A percentile compares a stretch with the other conserved stretches of the same genome.
phyloP scores from a whole-genome alignment of 2,797 vertebrate species.

The Falco cherrug region DNA sequence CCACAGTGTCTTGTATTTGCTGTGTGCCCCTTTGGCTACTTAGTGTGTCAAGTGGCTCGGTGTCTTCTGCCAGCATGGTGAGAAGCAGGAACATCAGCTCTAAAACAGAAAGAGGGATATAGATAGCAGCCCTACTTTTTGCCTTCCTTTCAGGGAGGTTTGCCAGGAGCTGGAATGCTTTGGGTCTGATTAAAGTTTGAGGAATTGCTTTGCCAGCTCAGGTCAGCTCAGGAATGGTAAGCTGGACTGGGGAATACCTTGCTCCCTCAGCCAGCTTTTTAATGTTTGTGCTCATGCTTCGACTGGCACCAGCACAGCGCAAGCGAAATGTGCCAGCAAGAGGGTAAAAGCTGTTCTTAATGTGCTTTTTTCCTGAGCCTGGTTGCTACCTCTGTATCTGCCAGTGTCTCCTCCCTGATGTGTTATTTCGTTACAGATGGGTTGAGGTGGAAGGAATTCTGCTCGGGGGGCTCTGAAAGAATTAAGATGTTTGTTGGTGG shows the following conservation, averaged over 20 bases:
- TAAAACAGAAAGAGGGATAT: neutral
- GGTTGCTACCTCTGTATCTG: neutral
- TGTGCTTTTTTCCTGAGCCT: neutral
- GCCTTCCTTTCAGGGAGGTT: neutral
- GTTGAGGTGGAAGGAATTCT: neutral
- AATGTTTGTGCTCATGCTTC: neutral
- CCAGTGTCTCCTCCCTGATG: neutral
- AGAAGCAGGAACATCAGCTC: neutral
- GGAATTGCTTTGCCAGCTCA: neutral
- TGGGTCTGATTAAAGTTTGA: neutral
- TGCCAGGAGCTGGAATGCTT: neutral
- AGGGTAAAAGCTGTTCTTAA: neutral
- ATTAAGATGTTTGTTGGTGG: neutral
- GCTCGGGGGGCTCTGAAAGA: neutral
- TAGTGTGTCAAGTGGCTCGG: neutral
- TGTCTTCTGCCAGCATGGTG: neutral
- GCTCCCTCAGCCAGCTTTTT: neutral
- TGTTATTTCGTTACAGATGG: rapidly evolving
- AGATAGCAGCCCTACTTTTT: neutral
- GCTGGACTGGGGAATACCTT: neutral
- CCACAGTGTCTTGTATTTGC: neutral
- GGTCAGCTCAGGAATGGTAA: neutral
- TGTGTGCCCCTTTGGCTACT: neutral
- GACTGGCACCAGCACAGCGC: neutral
- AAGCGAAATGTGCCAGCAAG: neutral